Percentiles rank a stretch among this genome's conserved stretches.
Conservation (phyloP, 2,113 vertebrate genomes). For the Poeciliopsis prolifica region DNA sequence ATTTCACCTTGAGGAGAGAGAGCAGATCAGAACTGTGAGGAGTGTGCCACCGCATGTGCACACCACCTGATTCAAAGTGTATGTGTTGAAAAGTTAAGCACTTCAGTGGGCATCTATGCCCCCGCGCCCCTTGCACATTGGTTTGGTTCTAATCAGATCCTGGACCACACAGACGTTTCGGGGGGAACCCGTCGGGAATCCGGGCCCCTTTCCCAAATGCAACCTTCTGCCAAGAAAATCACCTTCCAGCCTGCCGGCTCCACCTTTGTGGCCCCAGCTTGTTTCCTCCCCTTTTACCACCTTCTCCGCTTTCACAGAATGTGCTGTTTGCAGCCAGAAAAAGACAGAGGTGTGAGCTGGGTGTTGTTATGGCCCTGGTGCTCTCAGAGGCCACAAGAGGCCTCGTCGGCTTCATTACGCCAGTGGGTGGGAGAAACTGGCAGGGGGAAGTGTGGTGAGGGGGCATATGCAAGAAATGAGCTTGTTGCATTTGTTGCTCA, state of each 20-base stretch:
- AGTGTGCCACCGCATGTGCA: slow-evolving; percentile 8
- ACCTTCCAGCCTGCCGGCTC: slow-evolving; percentile 60
- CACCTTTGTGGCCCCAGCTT: slow-evolving; percentile 30
- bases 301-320: slow-evolving; percentile 76
- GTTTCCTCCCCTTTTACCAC: slow-evolving; percentile 49
- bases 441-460: not conserved
- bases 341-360: slow-evolving; percentile 28
- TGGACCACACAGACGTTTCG: slow-evolving; percentile 71
- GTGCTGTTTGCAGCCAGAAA: slow-evolving; percentile 47
- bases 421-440: slow-evolving; percentile 28
- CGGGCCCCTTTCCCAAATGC: slow-evolving; percentile 31
- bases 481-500: slow-evolving; percentile 71
- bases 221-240: slow-evolving; percentile 73
- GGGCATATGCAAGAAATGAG: slow-evolving; percentile 30
- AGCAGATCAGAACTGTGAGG: not conserved
- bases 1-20: slow-evolving; percentile 15
- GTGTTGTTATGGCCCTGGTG: slow-evolving; percentile 39
- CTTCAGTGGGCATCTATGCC: slow-evolving; percentile 29
- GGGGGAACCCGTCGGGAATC: slow-evolving; percentile 16
- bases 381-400: slow-evolving; percentile 40
- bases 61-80: slow-evolving; percentile 11
- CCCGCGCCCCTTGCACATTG: not conserved
- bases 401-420: slow-evolving; percentile 57
- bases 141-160: slow-evolving; percentile 60
- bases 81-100: not conserved